A percentile compares a stretch with the other conserved stretches of the same genome.
phyloP scores from a whole-genome alignment of 2,113 vertebrate genomes.

The Corythornis vintsioides region DNA sequence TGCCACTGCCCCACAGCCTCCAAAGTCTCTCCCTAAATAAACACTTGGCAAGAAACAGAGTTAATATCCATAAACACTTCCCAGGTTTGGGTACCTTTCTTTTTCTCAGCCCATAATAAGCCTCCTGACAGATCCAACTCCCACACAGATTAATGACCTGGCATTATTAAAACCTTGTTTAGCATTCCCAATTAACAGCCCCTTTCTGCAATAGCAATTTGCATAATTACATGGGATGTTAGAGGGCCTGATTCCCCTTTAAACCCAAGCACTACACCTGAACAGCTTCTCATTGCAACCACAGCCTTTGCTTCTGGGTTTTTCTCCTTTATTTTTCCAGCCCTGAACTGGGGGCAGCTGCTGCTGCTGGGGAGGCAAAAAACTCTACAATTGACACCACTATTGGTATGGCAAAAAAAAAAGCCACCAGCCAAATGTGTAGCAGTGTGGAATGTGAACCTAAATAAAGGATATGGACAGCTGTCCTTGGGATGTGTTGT shows the following conservation, averaged over 20 bases:
- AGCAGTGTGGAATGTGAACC: not conserved
- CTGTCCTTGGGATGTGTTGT: constrained; percentile 52
- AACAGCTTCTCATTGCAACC: not conserved
- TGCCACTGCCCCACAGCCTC: no score
- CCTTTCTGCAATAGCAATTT: not conserved
- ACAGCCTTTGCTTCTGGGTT: accelerated
- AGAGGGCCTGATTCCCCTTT: not conserved
- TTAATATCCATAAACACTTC: not conserved
- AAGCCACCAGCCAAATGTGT: not conserved
- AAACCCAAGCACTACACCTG: not conserved
- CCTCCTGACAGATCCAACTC: not conserved
- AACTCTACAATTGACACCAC: not conserved
- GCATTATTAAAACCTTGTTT: not conserved
- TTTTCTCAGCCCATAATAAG: not conserved
- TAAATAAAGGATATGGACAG: constrained; percentile 50
- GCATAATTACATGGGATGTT: not conserved
- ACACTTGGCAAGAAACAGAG: accelerated
- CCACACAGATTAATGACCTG: not conserved
- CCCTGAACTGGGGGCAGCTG: not conserved
- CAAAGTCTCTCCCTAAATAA: not conserved
- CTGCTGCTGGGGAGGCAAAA: not conserved
- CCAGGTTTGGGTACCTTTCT: not conserved
- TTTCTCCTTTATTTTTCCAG: not conserved
- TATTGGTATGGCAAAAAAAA: not conserved
- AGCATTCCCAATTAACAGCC: not conserved